Evolutionary conservation across 2,888 invertebrate species (phyloP).

Genomic region (Cantharis lateralis): DNA sequence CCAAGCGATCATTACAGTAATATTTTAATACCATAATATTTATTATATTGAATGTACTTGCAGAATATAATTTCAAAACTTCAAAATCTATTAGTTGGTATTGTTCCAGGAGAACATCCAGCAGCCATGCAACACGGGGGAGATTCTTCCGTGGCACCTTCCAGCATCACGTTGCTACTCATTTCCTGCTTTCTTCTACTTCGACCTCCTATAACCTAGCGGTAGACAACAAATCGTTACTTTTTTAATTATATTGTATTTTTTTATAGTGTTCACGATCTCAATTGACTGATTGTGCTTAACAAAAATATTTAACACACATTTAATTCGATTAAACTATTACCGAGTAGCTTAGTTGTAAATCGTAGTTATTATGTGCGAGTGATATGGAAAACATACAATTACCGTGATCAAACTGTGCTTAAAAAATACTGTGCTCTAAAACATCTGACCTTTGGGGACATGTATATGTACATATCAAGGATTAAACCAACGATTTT

Average conservation of each 20-base stretch:
- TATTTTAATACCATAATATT: no score
- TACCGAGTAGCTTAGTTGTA: neutral
- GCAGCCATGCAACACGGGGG: constrained; percentile 82
- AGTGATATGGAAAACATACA: constrained; percentile 31
- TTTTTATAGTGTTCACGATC: neutral
- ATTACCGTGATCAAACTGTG: constrained; percentile 24
- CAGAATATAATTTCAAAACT: constrained; percentile 7
- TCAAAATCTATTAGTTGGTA: constrained; percentile 29
- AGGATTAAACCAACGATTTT: constrained; percentile 30
- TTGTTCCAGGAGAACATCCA: constrained; percentile 79
- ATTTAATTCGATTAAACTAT: neutral
- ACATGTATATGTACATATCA: constrained; percentile 37
- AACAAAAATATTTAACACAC: constrained; percentile 27
- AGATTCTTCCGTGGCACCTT: constrained; percentile 45
- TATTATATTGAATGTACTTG: neutral
- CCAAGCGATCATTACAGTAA: neutral
- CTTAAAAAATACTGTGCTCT: constrained; percentile 17
- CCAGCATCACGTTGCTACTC: constrained; percentile 14
- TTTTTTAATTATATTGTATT: neutral
- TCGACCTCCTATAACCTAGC: constrained; percentile 40
- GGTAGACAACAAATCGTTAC: constrained; percentile 17
- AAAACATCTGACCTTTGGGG: constrained; percentile 20
- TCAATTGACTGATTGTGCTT: constrained; percentile 34
- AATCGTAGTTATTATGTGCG: constrained; percentile 23
- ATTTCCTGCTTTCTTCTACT: constrained; percentile 31